Evolutionary conservation across 1,140 invertebrate genomes (phyloP), one percentile per base, ranked within the genome.

Genomic region (Zaprionus camerounensis): DNA sequence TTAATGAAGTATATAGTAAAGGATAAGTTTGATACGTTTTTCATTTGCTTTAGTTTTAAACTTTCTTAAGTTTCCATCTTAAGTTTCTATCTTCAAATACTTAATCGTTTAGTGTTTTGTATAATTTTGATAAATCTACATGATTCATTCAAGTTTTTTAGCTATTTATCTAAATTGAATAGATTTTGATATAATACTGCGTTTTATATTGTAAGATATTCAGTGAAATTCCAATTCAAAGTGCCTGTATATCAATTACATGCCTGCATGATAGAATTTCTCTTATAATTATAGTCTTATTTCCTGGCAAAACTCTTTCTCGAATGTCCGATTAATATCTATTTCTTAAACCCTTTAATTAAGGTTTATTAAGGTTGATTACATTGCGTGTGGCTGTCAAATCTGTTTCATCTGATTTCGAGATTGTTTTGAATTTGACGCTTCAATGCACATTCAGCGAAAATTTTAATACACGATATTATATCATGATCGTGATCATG

Each of bases 351-450:
- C 46, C 46, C 46, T 51, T 51, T 51, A 51, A 51, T 51, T 51
- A n/a, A 51, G 17, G 20, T 24, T 51, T 51, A 51, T 51, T 51
- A 51, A 24, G 2, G 41, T n/a, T n/a, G n/a, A 3, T 46, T n/a
- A 2, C n/a, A 15, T 56, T 56, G 53, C 26, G 53, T 56, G 53
- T 31, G 28, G 53, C 46, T 20, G 17, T 51, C 46, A 24, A 51
- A 24, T 51, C 46, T 6, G 20, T 51, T 51, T 51, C 41, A 46
- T 46, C n/a, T 51, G 46, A 24, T 12, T 51, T 20, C 12, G 17
- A 51, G 53, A 57, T 57, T 59, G 56, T 70, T 63, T 70, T 70
- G 26, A 41, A 44, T 62, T 46, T 44, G 38, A 80, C 77, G 78
- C 71, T 80, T 61, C 31, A 80, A 70, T 80, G 78, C 46, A 24